Evolutionary conservation across 2,113 vertebrate genomes (phyloP).

Genomic region (Mirounga angustirostris): DNA sequence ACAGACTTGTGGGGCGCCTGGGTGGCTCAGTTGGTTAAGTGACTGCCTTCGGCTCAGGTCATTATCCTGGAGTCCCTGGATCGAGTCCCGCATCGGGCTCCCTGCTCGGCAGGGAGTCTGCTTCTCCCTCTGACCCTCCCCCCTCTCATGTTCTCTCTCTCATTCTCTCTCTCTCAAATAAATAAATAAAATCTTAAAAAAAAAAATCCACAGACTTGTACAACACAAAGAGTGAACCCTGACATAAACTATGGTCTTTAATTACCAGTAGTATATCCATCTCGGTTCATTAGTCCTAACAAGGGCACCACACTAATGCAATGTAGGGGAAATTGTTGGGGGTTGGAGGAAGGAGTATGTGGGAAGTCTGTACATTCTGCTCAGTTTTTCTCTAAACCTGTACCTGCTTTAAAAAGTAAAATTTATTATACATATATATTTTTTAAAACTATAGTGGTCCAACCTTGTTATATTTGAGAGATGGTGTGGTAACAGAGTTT

Average conservation of each 20-base stretch:
- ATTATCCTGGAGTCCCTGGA: too few species aligned
- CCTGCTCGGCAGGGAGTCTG: too few species aligned
- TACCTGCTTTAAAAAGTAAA: background rate
- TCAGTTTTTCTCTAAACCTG: conserved; percentile 1
- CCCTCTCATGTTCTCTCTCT: too few species aligned
- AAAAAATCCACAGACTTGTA: background rate
- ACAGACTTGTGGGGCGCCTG: background rate
- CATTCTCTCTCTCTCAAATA: too few species aligned
- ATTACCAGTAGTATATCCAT: background rate
- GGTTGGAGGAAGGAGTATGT: background rate
- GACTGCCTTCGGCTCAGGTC: too few species aligned
- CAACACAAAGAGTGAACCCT: background rate
- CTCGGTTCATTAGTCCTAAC: background rate
- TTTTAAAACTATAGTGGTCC: background rate
- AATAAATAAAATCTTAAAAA: too few species aligned
- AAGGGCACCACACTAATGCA: background rate
- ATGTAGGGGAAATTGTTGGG: background rate
- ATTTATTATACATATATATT: background rate
- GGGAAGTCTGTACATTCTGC: background rate
- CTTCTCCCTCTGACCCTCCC: too few species aligned
- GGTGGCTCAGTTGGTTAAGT: too few species aligned
- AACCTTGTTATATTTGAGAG: conserved; percentile 5
- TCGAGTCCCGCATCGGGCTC: too few species aligned
- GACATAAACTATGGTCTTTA: background rate
- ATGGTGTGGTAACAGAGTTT: background rate